Conservation (phyloP, 2,797 vertebrate genomes). For the Clarias laeviceps region DNA sequence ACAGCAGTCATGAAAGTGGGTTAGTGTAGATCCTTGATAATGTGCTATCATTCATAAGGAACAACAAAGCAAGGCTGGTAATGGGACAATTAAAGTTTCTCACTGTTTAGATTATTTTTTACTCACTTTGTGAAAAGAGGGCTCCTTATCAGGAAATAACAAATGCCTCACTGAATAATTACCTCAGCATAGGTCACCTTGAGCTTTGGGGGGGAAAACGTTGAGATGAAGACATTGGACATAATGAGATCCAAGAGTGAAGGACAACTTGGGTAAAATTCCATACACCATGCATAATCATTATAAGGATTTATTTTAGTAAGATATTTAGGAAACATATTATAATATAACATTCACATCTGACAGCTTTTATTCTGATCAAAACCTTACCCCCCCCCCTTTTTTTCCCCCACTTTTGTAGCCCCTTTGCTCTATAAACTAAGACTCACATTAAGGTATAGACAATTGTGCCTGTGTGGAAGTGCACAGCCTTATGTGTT, state of each 20-base stretch:
- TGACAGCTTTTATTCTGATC: constrained; percentile 19
- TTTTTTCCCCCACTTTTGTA: neutral
- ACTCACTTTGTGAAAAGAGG: constrained; percentile 59
- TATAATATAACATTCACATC: constrained; percentile 20
- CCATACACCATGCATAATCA: constrained; percentile 46
- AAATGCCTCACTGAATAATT: constrained; percentile 64
- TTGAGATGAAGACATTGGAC: constrained; percentile 37
- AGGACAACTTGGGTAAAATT: constrained; percentile 50
- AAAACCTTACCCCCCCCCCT: neutral
- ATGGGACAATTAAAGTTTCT: constrained; percentile 67
- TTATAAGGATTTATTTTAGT: constrained; percentile 44
- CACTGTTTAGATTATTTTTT: constrained; percentile 61
- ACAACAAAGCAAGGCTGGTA: constrained; percentile 64
- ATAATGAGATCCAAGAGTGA: constrained; percentile 49
- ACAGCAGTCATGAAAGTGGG: constrained; percentile 43
- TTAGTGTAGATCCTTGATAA: constrained; percentile 67
- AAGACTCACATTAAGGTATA: neutral
- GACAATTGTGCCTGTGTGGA: neutral
- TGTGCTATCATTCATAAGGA: constrained; percentile 60
- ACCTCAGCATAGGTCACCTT: constrained; percentile 71
- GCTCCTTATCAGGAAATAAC: constrained; percentile 65
- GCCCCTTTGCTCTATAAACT: neutral
- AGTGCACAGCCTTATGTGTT: neutral
- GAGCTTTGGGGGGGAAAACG: constrained; percentile 35
- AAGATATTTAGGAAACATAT: constrained; percentile 37